A percentile compares a stretch with the other conserved stretches of the same genome.
These are phyloP conservation scores for Pasiphila rectangulata DNA, from an alignment of 2,888 invertebrate genomes.

Conservation along the genomic window DNA sequence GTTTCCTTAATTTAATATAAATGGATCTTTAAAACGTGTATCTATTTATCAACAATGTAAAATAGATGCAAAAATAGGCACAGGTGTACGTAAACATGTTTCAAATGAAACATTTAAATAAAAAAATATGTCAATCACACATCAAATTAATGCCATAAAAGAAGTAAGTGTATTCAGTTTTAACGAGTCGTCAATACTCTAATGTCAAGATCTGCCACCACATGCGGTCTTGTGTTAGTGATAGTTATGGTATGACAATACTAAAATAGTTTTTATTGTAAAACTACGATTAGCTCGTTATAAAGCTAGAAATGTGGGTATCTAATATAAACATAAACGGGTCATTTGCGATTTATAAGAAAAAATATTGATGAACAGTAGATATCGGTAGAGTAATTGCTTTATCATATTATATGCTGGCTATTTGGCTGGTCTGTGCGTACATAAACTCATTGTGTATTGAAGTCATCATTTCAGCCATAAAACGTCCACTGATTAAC, in stretches of 20 bases:
- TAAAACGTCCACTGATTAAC: too few relatives aligned
- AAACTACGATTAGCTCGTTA: slow-evolving; percentile 14
- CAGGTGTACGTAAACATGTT: slow-evolving; percentile 34
- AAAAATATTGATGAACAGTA: background rate
- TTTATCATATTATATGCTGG: too few relatives aligned
- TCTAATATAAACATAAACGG: background rate
- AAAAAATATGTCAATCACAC: slow-evolving; percentile 51
- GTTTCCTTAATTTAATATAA: too few relatives aligned
- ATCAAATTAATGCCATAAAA: slow-evolving; percentile 46
- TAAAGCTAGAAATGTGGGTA: background rate
- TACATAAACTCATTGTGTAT: too few relatives aligned
- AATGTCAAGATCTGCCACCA: slow-evolving; percentile 17
- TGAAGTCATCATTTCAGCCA: too few relatives aligned
- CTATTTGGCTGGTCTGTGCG: too few relatives aligned
- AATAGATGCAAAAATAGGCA: slow-evolving; percentile 27
- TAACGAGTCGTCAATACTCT: slow-evolving; percentile 45
- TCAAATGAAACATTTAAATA: slow-evolving; percentile 34
- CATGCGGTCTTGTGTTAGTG: background rate
- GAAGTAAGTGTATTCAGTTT: slow-evolving; percentile 43
- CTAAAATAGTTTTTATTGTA: slow-evolving; percentile 1
- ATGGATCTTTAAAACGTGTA: too few relatives aligned
- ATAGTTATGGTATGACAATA: background rate
- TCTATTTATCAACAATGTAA: too few relatives aligned
- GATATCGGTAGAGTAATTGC: slow-evolving; percentile 1
- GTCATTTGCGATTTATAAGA: slow-evolving; percentile 3